Percentiles rank a stretch among this genome's conserved stretches.
These are phyloP conservation scores for Drosophila mauritiana DNA, from an alignment of 1,140 invertebrate genomes.

Conservation along the genomic window DNA sequence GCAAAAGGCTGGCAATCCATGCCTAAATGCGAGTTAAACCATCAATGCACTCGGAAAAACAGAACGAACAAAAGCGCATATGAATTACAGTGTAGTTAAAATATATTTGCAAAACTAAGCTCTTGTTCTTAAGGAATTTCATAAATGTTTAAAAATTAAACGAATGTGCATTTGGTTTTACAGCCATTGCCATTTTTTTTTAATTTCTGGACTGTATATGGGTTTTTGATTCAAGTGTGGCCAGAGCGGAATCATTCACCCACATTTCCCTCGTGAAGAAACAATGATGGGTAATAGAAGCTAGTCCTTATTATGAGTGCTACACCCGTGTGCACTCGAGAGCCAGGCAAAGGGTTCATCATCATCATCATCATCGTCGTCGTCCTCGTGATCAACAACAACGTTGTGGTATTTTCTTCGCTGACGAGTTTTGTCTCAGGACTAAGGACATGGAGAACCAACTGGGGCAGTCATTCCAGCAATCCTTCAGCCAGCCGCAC, in stretches of 20 bases:
- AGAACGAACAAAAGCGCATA: no score
- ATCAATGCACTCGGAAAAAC: background rate
- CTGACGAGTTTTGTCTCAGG: conserved; percentile 74
- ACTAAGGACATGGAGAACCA: conserved; percentile 21
- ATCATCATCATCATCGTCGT: conserved; percentile 43
- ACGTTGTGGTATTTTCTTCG: conserved; percentile 74
- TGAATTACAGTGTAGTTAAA: no score
- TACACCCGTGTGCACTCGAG: conserved; percentile 67
- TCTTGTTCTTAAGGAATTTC: no score
- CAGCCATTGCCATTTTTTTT: background rate
- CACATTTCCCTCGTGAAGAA: conserved; percentile 52
- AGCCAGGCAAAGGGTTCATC: conserved; percentile 73
- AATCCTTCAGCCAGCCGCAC: conserved; percentile 65
- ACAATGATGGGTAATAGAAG: conserved; percentile 52
- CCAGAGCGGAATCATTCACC: conserved; percentile 54
- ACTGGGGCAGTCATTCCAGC: conserved; percentile 28
- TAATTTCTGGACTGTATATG: background rate
- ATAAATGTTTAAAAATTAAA: no score
- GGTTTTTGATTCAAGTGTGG: conserved; percentile 2
- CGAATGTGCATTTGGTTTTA: no score
- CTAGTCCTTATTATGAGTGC: conserved; percentile 50
- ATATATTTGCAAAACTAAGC: no score
- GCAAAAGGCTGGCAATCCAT: conserved; percentile 57
- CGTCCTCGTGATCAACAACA: conserved; percentile 51
- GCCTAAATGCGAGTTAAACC: conserved; percentile 43